Conservation (phyloP, 2,797 vertebrate genomes). For the Lateolabrax maculatus region DNA sequence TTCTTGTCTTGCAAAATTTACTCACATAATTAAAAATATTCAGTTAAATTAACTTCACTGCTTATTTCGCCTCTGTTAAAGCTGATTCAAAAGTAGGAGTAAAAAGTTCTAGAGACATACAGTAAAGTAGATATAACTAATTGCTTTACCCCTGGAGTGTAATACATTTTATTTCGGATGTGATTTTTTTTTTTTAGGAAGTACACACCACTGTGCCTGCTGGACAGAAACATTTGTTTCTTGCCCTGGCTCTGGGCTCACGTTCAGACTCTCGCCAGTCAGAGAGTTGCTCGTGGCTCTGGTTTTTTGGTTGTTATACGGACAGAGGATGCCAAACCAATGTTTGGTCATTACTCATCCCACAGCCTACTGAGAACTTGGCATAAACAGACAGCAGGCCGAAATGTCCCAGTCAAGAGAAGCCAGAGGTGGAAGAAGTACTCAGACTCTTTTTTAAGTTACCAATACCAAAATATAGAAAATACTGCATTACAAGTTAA, state of each 20-base stretch:
- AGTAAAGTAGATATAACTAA: constrained; percentile 50
- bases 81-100: constrained; percentile 14
- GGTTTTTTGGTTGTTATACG: constrained; percentile 44
- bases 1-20: constrained; percentile 49
- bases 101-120: constrained; percentile 35
- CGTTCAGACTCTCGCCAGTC: constrained; percentile 44
- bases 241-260: constrained; percentile 36
- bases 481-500: not conserved
- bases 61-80: constrained; percentile 4
- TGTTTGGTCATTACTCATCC: constrained; percentile 67
- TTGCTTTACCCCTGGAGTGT: constrained; percentile 18
- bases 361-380: constrained; percentile 45
- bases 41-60: constrained; percentile 29
- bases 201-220: constrained; percentile 28
- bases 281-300: constrained; percentile 40
- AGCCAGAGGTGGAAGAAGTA: constrained; percentile 9
- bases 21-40: constrained; percentile 49
- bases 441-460: not conserved
- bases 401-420: constrained; percentile 38
- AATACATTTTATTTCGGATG: constrained; percentile 31
- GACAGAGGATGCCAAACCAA: constrained; percentile 61
- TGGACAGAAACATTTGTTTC: constrained; percentile 56
- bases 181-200: constrained; percentile 8
- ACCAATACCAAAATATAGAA: not conserved
- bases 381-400: constrained; percentile 7